Percentiles rank a stretch among this genome's conserved stretches.
phyloP scores from a whole-genome alignment of 2,797 vertebrate genomes.

The Danio jaintianensis region DNA sequence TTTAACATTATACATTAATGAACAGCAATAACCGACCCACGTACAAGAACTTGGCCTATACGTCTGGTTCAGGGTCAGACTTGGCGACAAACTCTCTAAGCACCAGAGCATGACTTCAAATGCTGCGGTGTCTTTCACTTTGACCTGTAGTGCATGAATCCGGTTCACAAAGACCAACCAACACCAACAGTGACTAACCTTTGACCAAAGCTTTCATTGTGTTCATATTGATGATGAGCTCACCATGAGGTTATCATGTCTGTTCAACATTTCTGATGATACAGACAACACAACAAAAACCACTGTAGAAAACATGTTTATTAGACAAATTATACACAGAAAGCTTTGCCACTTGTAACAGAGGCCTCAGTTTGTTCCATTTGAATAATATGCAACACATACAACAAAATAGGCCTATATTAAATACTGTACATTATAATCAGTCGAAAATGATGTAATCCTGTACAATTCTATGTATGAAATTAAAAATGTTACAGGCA shows the following conservation, averaged over 20 bases:
- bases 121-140: constrained; percentile 58
- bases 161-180: constrained; percentile 51
- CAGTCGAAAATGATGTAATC: constrained; percentile 94
- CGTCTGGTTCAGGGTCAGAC: constrained; percentile 48
- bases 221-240: constrained; percentile 20
- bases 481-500: constrained; percentile 91
- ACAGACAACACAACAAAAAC: constrained; percentile 75
- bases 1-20: background rate
- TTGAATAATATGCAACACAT: constrained; percentile 99
- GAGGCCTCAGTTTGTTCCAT: constrained; percentile 98
- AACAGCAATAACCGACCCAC: background rate
- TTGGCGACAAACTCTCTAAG: constrained; percentile 41
- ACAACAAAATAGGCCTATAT: constrained; percentile 99
- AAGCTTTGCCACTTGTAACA: constrained; percentile 99
- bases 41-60: constrained; percentile 38
- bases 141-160: constrained; percentile 60
- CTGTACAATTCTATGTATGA: constrained; percentile 91
- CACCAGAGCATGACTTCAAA: constrained; percentile 51
- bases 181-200: constrained; percentile 46
- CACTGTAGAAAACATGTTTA: constrained; percentile 99
- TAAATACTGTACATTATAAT: constrained; percentile 98
- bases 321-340: constrained; percentile 99
- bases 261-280: background rate
- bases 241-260: background rate
- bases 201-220: constrained; percentile 48